Percentiles rank a stretch among this genome's conserved stretches.
Evolutionary conservation across 1,140 invertebrate species (phyloP).

Genomic region (Euura lappo): DNA sequence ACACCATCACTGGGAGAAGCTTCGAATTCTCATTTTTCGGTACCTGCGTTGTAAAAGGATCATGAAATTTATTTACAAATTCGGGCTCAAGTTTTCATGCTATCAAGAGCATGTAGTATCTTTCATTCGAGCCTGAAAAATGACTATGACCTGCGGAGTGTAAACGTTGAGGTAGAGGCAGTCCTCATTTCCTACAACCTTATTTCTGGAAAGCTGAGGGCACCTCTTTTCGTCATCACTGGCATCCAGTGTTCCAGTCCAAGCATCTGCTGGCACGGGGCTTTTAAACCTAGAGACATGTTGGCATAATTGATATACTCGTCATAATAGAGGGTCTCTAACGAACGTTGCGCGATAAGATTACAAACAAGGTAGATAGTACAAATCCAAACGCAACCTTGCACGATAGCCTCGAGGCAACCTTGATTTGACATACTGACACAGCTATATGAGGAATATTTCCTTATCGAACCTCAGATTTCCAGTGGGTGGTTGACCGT

Average conservation of each 20-base stretch:
- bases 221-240: constrained; percentile 19
- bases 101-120: not conserved
- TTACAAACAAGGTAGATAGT: not conserved
- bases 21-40: not conserved
- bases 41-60: not conserved
- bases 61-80: not conserved
- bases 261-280: constrained; percentile 33
- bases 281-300: constrained; percentile 23
- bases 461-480: constrained; percentile 54
- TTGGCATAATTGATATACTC: too few species aligned
- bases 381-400: not conserved
- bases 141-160: constrained; percentile 59
- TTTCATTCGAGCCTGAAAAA: not conserved
- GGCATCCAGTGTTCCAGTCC: constrained; percentile 33
- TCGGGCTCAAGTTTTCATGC: too few species aligned
- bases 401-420: not conserved
- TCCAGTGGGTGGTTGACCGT: constrained; percentile 63
- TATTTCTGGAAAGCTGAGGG: constrained; percentile 17
- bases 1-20: constrained; percentile 57
- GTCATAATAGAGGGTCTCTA: too few species aligned
- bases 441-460: not conserved
- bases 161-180: constrained; percentile 71
- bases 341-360: not conserved
- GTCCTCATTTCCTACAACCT: constrained; percentile 58
- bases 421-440: too few species aligned